phyloP scores from a whole-genome alignment of 2,888 invertebrate species.

The Drosophila villosipedis region DNA sequence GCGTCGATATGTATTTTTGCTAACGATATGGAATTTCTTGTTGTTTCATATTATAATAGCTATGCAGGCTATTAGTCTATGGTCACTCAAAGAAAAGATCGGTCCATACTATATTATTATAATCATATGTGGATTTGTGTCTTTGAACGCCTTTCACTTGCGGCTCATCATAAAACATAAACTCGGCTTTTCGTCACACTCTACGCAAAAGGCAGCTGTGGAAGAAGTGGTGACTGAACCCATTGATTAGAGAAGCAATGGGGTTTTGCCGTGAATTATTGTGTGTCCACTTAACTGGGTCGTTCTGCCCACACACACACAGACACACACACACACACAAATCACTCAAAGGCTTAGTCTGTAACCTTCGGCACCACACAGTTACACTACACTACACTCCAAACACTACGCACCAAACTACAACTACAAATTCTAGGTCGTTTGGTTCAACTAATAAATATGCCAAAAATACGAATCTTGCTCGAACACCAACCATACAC shows the following conservation, averaged over 20 bases:
- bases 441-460: conserved; percentile 73
- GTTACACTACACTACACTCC: conserved; percentile 4
- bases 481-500: conserved; percentile 14
- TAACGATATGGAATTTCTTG: conserved; percentile 41
- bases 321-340: conserved; percentile 10
- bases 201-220: not conserved
- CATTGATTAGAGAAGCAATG: conserved; percentile 4
- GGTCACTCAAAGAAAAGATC: conserved; percentile 3
- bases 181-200: not conserved
- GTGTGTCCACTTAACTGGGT: conserved; percentile 38
- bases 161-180: conserved; percentile 24
- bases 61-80: conserved; percentile 1
- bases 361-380: conserved; percentile 13
- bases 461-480: conserved; percentile 62
- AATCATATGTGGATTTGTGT: not conserved
- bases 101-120: not conserved
- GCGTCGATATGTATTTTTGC: not conserved
- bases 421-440: conserved; percentile 58
- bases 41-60: conserved; percentile 10
- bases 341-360: conserved; percentile 29
- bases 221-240: too few species aligned
- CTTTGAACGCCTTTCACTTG: conserved; percentile 7
- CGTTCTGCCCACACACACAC: conserved; percentile 1
- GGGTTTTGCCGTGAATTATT: conserved; percentile 15
- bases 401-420: conserved; percentile 10